Percentiles rank a stretch among this genome's conserved stretches.
These are phyloP conservation scores for Cyprinella venusta DNA, from an alignment of 2,797 vertebrate genomes.

Conservation along the genomic window DNA sequence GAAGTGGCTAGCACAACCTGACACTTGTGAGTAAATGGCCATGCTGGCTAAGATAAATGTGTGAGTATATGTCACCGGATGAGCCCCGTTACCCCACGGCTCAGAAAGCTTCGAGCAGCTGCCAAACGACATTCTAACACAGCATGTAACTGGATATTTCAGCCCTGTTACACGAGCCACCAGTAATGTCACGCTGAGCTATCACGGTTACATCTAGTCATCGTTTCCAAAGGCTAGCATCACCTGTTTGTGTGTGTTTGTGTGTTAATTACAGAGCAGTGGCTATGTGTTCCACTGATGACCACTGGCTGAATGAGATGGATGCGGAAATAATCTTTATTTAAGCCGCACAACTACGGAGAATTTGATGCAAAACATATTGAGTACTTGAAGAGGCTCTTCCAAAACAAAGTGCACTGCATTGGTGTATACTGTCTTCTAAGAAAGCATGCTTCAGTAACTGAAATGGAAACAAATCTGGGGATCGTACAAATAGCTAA, in stretches of 20 bases:
- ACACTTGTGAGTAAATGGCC: conserved; percentile 44
- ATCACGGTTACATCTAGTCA: conserved; percentile 62
- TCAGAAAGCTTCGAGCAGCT: conserved; percentile 48
- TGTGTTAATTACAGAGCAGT: conserved; percentile 50
- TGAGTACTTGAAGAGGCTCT: background rate
- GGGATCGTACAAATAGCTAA: background rate
- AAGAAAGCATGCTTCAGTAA: background rate
- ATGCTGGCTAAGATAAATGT: conserved; percentile 30
- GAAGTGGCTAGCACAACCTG: conserved; percentile 43
- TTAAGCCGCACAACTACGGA: conserved; percentile 17
- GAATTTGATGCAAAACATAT: background rate
- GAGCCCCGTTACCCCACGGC: conserved; percentile 37
- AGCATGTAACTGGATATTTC: conserved; percentile 56
- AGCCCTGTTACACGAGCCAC: background rate
- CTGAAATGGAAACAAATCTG: background rate
- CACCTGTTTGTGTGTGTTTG: conserved; percentile 49
- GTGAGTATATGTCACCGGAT: conserved; percentile 46
- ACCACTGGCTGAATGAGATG: conserved; percentile 10
- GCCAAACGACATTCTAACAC: conserved; percentile 49
- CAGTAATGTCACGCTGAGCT: conserved; percentile 49
- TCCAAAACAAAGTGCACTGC: background rate
- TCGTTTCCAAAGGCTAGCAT: conserved; percentile 53
- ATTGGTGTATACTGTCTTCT: background rate
- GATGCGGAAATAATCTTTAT: conserved; percentile 21
- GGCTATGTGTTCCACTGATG: conserved; percentile 17